A percentile compares a stretch with the other conserved stretches of the same genome.
Conservation (phyloP, 2,113 vertebrate species). For the Lycaon pictus region DNA sequence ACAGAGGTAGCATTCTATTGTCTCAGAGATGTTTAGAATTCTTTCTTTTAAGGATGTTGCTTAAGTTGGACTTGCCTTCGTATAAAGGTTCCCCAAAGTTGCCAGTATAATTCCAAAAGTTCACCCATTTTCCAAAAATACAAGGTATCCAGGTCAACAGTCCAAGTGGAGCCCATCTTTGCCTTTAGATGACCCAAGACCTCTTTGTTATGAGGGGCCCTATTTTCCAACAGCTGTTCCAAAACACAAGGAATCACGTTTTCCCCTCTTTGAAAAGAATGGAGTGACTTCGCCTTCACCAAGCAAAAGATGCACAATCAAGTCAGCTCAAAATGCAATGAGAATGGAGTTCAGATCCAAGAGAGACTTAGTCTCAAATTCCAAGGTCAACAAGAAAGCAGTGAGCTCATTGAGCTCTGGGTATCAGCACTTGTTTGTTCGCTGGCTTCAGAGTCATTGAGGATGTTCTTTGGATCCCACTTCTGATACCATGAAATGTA, state of each 20-base stretch:
- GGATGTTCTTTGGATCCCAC: not conserved
- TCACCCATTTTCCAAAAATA: not conserved
- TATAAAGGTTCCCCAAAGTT: not conserved
- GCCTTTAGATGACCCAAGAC: not conserved
- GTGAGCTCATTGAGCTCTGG: not conserved
- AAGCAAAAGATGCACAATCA: not conserved
- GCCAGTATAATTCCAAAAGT: not conserved
- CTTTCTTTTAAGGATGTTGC: not conserved
- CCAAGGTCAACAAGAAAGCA: rapidly evolving
- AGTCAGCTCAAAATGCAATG: not conserved
- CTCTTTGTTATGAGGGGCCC: not conserved
- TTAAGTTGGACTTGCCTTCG: not conserved
- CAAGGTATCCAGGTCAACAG: not conserved
- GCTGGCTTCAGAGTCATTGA: not conserved
- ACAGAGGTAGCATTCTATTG: not conserved
- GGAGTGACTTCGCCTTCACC: not conserved
- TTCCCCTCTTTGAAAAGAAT: not conserved
- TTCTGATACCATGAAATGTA: not conserved
- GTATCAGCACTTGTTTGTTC: not conserved
- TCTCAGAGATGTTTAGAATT: not conserved
- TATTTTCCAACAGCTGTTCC: not conserved
- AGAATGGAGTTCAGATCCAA: not conserved
- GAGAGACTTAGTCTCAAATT: not conserved
- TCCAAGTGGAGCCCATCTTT: not conserved
- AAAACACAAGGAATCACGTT: not conserved